phyloP scores from a whole-genome alignment of 1,140 invertebrate species.

The Plectus sambesii region DNA sequence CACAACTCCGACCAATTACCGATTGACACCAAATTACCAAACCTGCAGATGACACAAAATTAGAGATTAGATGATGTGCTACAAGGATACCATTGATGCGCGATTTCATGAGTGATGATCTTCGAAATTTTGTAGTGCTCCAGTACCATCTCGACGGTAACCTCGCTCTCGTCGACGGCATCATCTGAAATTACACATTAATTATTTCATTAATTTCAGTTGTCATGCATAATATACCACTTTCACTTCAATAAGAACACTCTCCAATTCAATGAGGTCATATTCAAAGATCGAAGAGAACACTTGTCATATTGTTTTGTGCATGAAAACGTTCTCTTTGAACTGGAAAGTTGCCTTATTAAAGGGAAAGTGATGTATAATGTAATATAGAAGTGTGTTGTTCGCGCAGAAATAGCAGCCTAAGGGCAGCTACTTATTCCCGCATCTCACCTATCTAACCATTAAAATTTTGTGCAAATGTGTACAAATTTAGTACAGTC shows the following conservation, averaged over 20 bases:
- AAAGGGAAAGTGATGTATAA: too few relatives aligned
- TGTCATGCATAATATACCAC: conserved; percentile 9
- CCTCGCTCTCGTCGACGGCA: background rate
- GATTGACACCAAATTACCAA: conserved; percentile 52
- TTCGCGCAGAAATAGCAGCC: too few relatives aligned
- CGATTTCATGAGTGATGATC: conserved; percentile 38
- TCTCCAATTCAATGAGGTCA: background rate
- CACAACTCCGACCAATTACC: conserved; percentile 51
- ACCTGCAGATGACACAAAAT: conserved; percentile 48
- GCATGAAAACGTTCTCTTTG: background rate
- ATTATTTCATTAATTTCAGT: conserved; percentile 14
- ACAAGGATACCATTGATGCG: conserved; percentile 15
- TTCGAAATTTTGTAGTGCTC: conserved; percentile 41
- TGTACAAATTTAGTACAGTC: too few relatives aligned
- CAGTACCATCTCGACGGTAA: conserved; percentile 35
- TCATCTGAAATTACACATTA: too few relatives aligned
- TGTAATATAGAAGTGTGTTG: conserved; percentile 31
- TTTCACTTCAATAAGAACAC: background rate
- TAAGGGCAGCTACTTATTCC: too few relatives aligned
- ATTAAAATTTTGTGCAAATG: too few relatives aligned
- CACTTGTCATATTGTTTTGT: background rate
- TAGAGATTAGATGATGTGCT: conserved; percentile 25
- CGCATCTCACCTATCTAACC: too few relatives aligned
- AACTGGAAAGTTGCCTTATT: too few relatives aligned
- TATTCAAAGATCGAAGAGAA: conserved; percentile 14